Base-by-base conservation (phyloP, 2,113 vertebrate species). In the Gallinago jamesoni region DNA sequence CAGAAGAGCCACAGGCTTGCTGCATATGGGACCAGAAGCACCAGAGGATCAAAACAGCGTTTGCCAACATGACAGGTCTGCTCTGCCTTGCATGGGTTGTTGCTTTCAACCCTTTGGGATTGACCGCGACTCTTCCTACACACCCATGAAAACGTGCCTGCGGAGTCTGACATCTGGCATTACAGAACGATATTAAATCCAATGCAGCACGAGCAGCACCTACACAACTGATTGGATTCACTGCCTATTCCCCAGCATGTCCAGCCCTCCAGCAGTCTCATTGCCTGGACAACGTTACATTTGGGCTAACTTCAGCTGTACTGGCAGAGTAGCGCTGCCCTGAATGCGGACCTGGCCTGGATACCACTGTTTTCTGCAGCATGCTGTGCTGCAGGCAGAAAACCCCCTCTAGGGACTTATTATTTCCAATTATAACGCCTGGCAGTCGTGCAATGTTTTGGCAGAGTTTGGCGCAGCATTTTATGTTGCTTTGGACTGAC, bases 141-240 rank as follows among this genome's bases (percentile, higher is more conserved):
- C 12, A 91, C 17, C 11, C 28, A 35, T 14, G 47, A 84, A 72
- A 69, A 45, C 0, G 0, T 10, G 11, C 21, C 41, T 1, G 2
- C 8, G 5, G 35, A 30, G 12, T 47, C 62, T 69, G 33, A 64
- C 17, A 57, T 39, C 56, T 52, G 47, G 28, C 41, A 21, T 66
- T 48, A 81, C 1, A 2, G 33, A 24, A 57, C 57, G 41, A 14
- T 50, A 41, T 7, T 9, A 60, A 80, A 64, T 24, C 57, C 66
- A 56, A 23, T 8, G 18, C 64, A 47, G 53, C n/a, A 41, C 5
- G 2, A 12, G 31, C 25, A 89, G 68, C 81, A 84, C 50, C 50
- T 43, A 19, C 55, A 52, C 17, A 66, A 35, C 7, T 0, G 0
- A 7, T 0, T 35, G 30, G n/a, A 69, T 48, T 47, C 57, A 5